phyloP scores from a whole-genome alignment of 2,797 vertebrate species.

The Pteropus rufus region DNA sequence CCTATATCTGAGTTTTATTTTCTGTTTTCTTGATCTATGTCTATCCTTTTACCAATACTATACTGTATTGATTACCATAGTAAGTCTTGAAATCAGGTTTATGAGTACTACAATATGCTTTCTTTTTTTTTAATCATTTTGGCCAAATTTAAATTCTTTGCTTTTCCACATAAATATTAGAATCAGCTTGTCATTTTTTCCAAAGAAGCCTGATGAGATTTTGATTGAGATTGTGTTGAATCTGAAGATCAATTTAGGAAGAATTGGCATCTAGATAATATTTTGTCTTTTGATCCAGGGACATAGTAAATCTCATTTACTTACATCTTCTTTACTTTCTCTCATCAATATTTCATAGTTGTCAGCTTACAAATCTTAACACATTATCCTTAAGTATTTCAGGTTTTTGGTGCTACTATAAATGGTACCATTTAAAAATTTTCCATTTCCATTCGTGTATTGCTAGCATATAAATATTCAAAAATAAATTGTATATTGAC shows the following conservation, averaged over 20 bases:
- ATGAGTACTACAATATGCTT: background rate
- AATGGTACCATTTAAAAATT: background rate
- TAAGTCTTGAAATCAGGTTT: background rate
- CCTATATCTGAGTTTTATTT: background rate
- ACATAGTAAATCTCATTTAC: background rate
- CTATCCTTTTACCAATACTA: background rate
- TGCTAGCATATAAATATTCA: background rate
- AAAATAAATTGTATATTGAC: background rate
- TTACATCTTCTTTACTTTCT: background rate
- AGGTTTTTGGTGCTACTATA: background rate
- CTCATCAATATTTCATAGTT: background rate
- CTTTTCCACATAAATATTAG: background rate
- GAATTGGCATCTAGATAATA: background rate
- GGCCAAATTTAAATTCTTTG: background rate
- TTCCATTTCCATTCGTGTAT: background rate
- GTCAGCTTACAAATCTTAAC: background rate
- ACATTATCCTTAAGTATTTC: background rate
- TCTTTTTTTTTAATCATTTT: background rate
- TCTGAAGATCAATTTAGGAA: background rate
- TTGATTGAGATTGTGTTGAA: background rate
- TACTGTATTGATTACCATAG: background rate
- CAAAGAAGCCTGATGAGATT: background rate
- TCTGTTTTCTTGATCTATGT: background rate
- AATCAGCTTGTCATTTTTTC: background rate
- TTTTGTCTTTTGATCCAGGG: background rate